These are phyloP conservation scores for Xestoiulus laeticollis DNA, from an alignment of 2,888 invertebrate genomes.

Conservation along the genomic window DNA sequence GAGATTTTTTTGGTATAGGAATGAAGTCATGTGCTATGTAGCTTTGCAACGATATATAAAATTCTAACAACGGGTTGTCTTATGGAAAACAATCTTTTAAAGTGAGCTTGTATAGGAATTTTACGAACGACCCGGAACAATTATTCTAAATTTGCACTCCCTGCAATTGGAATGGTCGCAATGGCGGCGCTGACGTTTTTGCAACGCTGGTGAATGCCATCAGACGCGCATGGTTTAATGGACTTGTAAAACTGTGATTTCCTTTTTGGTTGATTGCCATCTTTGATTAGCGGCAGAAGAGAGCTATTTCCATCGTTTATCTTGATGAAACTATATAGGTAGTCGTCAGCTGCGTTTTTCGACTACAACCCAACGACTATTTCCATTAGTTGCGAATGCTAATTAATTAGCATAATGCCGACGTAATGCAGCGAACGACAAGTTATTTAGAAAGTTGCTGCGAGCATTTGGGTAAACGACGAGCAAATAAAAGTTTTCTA, in stretches of 20 bases:
- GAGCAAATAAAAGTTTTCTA: not conserved
- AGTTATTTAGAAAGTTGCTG: not conserved
- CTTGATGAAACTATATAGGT: conserved; percentile 37
- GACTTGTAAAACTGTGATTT: conserved; percentile 34
- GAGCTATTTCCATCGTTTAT: conserved; percentile 37
- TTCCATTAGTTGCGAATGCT: conserved; percentile 15
- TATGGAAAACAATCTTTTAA: too few species aligned
- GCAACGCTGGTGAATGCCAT: not conserved
- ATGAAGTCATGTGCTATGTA: too few species aligned
- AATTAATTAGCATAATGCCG: conserved; percentile 34
- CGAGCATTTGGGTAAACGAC: not conserved
- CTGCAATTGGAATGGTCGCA: not conserved
- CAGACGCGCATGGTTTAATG: conserved; percentile 23
- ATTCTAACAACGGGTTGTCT: too few species aligned
- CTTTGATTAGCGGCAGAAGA: conserved; percentile 25
- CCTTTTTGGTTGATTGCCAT: conserved; percentile 37
- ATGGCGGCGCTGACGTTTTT: not conserved
- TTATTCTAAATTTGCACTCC: not conserved
- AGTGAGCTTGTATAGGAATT: too few species aligned
- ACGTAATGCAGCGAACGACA: conserved; percentile 21
- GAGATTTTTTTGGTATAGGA: too few species aligned
- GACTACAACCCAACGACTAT: conserved; percentile 34
- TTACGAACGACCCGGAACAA: not conserved
- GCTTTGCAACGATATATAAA: too few species aligned
- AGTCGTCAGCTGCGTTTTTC: conserved; percentile 20